These are phyloP conservation scores for Balanococcus diminutus DNA, from an alignment of 2,888 invertebrate species.

Conservation along the genomic window DNA sequence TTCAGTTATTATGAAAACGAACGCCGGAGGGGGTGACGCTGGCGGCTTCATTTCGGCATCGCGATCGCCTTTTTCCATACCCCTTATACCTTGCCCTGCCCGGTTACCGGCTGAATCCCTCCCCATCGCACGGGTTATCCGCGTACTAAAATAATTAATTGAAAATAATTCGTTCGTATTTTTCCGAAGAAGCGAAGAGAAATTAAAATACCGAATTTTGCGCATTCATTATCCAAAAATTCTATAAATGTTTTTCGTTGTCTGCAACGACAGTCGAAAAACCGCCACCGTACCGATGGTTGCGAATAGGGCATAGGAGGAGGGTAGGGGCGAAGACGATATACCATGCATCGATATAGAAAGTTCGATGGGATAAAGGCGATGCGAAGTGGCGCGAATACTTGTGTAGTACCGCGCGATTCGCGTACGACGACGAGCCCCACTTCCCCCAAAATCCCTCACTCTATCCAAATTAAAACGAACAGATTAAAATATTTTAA, in stretches of 20 bases:
- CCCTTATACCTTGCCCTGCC: background rate
- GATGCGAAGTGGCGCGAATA: background rate
- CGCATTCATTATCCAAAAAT: conserved; percentile 7
- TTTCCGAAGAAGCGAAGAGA: background rate
- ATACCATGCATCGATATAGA: background rate
- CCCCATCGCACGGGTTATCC: background rate
- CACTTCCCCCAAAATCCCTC: no score
- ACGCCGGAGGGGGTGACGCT: background rate
- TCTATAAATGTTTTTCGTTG: conserved; percentile 20
- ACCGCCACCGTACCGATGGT: background rate
- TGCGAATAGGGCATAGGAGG: background rate
- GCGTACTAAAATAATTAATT: conserved; percentile 15
- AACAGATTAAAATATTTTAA: conserved; percentile 31
- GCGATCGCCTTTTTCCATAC: background rate
- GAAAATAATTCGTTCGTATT: conserved; percentile 31
- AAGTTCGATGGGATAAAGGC: background rate
- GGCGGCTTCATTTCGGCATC: background rate
- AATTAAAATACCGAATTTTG: conserved; percentile 37
- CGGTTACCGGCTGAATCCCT: background rate
- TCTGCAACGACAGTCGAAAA: background rate
- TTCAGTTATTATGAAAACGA: conserved; percentile 1
- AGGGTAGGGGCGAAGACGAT: background rate
- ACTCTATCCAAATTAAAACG: conserved; percentile 4
- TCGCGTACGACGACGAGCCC: background rate
- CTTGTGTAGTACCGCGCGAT: background rate